Percentiles rank a stretch among this genome's conserved stretches.
Conservation (phyloP, 2,888 invertebrate species). For the Polyommatus iphigenia region DNA sequence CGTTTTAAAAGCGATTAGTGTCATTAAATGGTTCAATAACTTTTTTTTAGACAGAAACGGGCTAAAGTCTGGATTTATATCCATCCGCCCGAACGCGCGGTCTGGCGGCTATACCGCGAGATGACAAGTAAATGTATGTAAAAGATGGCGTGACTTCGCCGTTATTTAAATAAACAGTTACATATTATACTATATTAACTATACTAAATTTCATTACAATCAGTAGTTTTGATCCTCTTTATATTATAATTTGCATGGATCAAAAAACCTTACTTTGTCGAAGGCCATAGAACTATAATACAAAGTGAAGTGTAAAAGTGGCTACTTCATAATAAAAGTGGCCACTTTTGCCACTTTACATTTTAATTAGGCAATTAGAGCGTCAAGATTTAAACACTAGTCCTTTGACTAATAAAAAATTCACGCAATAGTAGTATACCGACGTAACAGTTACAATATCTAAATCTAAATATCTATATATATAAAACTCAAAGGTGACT, state of each 20-base stretch:
- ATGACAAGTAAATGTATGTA: too few species aligned
- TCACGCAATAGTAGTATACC: not conserved
- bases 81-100: too few species aligned
- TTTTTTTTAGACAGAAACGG: not conserved
- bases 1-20: conserved; percentile 23
- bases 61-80: not conserved
- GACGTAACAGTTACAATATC: not conserved
- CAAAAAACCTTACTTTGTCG: not conserved
- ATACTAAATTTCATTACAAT: too few species aligned
- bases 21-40: not conserved
- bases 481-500: too few species aligned
- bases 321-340: not conserved
- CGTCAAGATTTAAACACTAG: not conserved
- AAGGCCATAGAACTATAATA: not conserved
- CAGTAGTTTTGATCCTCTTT: too few species aligned
- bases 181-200: too few species aligned
- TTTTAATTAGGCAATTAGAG: conserved; percentile 10
- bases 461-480: too few species aligned
- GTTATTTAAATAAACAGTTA: too few species aligned
- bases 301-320: conserved; percentile 19
- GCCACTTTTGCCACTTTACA: not conserved
- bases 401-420: not conserved
- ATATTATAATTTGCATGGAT: not conserved
- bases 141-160: too few species aligned
- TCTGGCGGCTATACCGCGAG: too few species aligned